Evolutionary conservation across 1,140 invertebrate species (phyloP).

Genomic region (Anastrepha ludens): DNA sequence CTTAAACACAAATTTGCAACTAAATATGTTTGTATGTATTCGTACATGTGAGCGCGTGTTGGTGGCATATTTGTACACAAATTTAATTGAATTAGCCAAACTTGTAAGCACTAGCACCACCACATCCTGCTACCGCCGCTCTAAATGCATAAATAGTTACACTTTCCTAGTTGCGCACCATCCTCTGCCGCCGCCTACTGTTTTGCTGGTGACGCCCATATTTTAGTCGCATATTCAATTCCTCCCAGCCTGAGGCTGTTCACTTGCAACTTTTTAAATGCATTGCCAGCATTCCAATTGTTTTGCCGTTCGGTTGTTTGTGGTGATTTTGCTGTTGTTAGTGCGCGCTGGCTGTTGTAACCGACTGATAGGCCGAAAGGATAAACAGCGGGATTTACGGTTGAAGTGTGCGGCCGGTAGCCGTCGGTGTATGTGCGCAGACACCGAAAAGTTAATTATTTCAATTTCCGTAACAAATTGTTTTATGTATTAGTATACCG

Average conservation of each 20-base stretch:
- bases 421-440: background rate
- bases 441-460: constrained; percentile 52
- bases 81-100: constrained; percentile 51
- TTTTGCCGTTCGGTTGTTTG: background rate
- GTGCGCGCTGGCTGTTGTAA: constrained; percentile 1
- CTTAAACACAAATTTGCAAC: background rate
- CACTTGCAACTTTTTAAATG: background rate
- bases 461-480: constrained; percentile 50
- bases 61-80: constrained; percentile 23
- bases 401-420: background rate
- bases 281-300: constrained; percentile 46
- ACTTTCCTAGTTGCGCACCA: background rate
- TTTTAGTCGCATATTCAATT: background rate
- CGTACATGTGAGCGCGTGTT: background rate
- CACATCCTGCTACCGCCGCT: background rate
- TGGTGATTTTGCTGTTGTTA: background rate
- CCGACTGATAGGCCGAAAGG: background rate
- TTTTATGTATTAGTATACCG: constrained; percentile 41
- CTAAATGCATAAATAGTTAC: background rate
- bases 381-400: constrained; percentile 6
- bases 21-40: background rate
- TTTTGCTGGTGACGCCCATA: background rate
- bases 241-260: background rate
- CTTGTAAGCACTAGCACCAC: background rate
- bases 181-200: background rate